phyloP scores from a whole-genome alignment of 1,140 invertebrate genomes.

The Laupala kohalensis region DNA sequence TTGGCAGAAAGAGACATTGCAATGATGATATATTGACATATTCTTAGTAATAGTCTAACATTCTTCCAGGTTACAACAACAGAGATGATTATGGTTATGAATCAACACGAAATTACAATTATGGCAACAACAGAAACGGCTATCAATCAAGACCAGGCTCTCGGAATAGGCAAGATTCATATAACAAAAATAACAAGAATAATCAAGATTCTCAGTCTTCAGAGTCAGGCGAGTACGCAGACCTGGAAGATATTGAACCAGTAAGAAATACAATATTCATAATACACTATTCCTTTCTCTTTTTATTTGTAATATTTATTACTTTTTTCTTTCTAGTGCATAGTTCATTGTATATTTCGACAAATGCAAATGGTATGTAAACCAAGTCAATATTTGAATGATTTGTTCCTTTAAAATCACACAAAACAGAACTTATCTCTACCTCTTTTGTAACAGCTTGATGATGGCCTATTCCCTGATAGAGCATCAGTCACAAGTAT shows the following conservation, averaged over 20 bases:
- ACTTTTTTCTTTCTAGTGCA: slow-evolving; percentile 16
- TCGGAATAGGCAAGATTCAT: background rate
- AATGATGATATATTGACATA: too few relatives aligned
- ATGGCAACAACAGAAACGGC: background rate
- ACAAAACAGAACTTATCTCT: too few relatives aligned
- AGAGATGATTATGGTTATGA: background rate
- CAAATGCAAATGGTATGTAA: slow-evolving; percentile 19
- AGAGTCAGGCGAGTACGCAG: background rate
- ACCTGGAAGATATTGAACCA: background rate
- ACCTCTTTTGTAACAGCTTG: slow-evolving; percentile 14
- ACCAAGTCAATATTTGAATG: slow-evolving; percentile 2
- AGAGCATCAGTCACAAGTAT: slow-evolving; percentile 14
- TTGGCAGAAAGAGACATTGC: too few relatives aligned
- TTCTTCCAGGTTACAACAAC: background rate
- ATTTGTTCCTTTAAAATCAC: too few relatives aligned
- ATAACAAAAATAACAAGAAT: background rate
- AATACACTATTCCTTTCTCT: too few relatives aligned
- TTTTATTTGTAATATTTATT: background rate
- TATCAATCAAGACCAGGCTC: background rate
- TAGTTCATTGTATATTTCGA: slow-evolving; percentile 20
- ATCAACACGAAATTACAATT: background rate
- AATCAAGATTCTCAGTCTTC: background rate
- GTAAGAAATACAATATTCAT: background rate
- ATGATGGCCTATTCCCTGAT: slow-evolving; percentile 15
- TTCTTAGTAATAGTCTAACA: too few relatives aligned